Evolutionary conservation across 2,888 invertebrate genomes (phyloP), one percentile per base, ranked within the genome.

Genomic region (Branchellion lobata): DNA sequence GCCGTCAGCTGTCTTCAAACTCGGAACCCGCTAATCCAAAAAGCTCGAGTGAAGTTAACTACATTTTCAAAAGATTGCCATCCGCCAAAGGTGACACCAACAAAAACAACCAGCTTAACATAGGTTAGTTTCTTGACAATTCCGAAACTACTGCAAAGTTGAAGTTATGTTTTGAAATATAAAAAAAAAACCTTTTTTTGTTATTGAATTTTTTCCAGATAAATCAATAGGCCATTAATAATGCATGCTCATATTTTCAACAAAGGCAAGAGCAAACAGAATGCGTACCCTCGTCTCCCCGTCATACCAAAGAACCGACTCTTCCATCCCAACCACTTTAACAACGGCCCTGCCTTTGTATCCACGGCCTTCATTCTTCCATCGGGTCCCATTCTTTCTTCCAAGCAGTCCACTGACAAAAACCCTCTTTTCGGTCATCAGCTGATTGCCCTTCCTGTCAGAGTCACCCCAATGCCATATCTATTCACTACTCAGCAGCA

Each of bases 291-390:
- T 34, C 31, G 77, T 18, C 34, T 77, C 21, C 61, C 77, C 2
- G 65, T 61, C 1, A 31, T 57, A 11, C 77, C 77, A 2, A 77
- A 57, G 40, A 77, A 65, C 40, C 47, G 77, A 5, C 33, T 77
- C 34, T 77, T 77, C 65, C 77, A 65, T 24, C 77, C 77, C 8
- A 61, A 77, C 34, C 14, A 53, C 34, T 65, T 33, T 65, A 61
- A 33, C 34, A 33, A 29, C 36, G n/a, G 33, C 18, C 29, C 18
- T 27, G 24, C 75, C 8, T 77, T 65, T 29, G 27, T 77, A 1
- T 57, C 77, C n/a, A 61, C 77, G 14, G 65, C 77, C 11, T 77
- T 77, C 65, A 57, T 77, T 36, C 31, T 77, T n/a, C 77, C 77
- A 1, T n/a, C 77, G 0, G 77, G 77, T 29, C 65, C 77, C n/a